Conservation (phyloP, 2,797 vertebrate genomes). For the Pterois miles region DNA sequence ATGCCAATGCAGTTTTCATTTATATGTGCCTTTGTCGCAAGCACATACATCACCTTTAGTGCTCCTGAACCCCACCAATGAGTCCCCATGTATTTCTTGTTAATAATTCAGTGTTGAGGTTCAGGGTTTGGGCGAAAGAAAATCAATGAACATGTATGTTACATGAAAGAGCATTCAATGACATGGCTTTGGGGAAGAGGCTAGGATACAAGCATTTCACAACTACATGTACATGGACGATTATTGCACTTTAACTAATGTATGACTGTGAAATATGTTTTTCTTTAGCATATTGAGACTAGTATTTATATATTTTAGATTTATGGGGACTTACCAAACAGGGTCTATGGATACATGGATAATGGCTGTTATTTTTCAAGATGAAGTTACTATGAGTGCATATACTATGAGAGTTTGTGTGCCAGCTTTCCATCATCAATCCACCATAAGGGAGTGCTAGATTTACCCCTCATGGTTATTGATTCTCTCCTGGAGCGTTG, state of each 20-base stretch:
- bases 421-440: background rate
- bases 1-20: constrained; percentile 20
- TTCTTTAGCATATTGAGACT: too few species aligned
- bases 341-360: background rate
- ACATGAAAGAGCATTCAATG: constrained; percentile 24
- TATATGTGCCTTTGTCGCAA: constrained; percentile 2
- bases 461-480: background rate
- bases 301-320: background rate
- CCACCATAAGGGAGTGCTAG: background rate
- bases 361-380: background rate
- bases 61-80: background rate
- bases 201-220: background rate
- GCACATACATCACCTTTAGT: background rate
- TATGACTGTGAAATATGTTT: background rate
- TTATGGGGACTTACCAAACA: background rate
- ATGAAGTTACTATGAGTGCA: background rate
- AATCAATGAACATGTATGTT: constrained; percentile 46
- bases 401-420: background rate
- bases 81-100: constrained; percentile 10
- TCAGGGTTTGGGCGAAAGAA: constrained; percentile 10
- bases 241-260: background rate
- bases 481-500: background rate
- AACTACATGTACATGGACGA: background rate
- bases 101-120: constrained; percentile 39
- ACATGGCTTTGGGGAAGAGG: constrained; percentile 22